phyloP scores from a whole-genome alignment of 2,797 vertebrate genomes.

The Allobates femoralis region DNA sequence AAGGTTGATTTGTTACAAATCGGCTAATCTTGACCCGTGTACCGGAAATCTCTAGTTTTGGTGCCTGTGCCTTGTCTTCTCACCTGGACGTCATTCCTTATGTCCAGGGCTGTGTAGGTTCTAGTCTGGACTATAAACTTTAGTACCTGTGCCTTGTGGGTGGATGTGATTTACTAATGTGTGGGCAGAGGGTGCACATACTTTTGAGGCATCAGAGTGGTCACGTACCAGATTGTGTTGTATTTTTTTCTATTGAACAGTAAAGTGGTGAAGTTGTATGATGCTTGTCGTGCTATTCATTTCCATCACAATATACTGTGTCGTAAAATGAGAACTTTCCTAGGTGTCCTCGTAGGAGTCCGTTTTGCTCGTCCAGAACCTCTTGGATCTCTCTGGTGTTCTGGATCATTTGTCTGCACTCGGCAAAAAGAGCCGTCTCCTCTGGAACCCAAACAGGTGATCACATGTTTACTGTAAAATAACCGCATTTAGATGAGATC shows the following conservation, averaged over 20 bases:
- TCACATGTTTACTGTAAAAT: no score
- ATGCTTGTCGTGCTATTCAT: not conserved
- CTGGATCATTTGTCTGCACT: no score
- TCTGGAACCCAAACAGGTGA: no score
- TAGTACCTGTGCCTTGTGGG: conserved; percentile 30
- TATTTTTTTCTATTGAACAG: conserved; percentile 22
- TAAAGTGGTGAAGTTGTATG: not conserved
- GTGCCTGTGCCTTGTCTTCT: not conserved
- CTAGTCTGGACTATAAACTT: not conserved
- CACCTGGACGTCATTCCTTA: not conserved
- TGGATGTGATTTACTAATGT: not conserved
- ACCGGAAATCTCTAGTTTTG: not conserved
- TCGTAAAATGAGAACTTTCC: not conserved
- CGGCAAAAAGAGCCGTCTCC: no score
- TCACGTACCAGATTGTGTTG: not conserved
- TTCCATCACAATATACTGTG: not conserved
- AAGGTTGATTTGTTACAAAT: no score
- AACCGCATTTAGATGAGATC: no score
- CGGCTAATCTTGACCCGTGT: not conserved
- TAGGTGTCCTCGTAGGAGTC: not conserved
- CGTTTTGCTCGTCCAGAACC: not conserved
- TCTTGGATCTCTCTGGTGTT: no score
- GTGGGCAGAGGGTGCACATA: not conserved
- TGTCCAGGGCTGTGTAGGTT: not conserved
- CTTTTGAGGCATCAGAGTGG: not conserved